Evolutionary conservation across 2,888 invertebrate genomes (phyloP), one percentile per base, ranked within the genome.

Genomic region (Thera obeliscata): DNA sequence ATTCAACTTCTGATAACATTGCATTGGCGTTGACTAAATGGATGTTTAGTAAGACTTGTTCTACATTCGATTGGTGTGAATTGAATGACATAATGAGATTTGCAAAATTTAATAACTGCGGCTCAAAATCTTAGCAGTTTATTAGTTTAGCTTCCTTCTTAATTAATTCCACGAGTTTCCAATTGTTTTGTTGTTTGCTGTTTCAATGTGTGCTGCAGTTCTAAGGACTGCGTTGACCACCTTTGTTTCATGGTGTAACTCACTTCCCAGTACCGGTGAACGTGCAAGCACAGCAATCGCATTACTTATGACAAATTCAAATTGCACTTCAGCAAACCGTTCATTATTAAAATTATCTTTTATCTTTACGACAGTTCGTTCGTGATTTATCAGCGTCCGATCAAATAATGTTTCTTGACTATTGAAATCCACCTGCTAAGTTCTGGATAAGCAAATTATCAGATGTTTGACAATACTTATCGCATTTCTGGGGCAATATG

Each of bases 401-500:
- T 73, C 66, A 68, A 68, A 62, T 63, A 22, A 56, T 69, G 67
- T 72, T 63, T 64, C 64, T 55, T 70, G 60, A 65, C 67, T 61
- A 50, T 46, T 71, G 65, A 69, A 72, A 70, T 67, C 35, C 50
- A 60, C 69, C 63, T 70, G 63, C 58, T 61, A 33, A 62, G 56
- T 64, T 63, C 33, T 56, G 41, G 60, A 55, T 64, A 61, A 67
- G 52, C 33, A 56, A 55, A 54, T 69, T 72, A 74, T 76, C 70
- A 41, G 67, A 73, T 71, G 54, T 75, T 76, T 74, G 61, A 57
- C 67, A 76, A 77, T 74, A 67, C 76, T 76, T 72, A 76, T 76
- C 77, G 65, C 71, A 76, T 73, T 80, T 71, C 62, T 88, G 85
- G 81, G 77, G 87, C 80, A 89, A 89, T 84, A 82, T 76, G 71